Percentiles rank a stretch among this genome's conserved stretches.
Evolutionary conservation across 2,888 invertebrate genomes (phyloP).

Genomic region (Acrobasis suavella): DNA sequence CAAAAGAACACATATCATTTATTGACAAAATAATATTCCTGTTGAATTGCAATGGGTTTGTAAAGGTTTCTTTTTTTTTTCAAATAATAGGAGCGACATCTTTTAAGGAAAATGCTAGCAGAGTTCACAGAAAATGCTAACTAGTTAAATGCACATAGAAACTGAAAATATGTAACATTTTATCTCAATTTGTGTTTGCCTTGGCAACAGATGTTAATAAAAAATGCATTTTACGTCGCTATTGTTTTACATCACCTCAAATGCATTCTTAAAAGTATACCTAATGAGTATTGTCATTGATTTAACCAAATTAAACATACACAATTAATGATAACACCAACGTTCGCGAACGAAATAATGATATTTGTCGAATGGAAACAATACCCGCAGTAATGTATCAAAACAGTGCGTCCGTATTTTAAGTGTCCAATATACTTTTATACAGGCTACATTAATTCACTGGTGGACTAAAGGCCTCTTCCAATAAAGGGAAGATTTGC

Average conservation of each 20-base stretch:
- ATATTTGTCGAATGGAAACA: conserved; percentile 10
- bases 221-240: neutral
- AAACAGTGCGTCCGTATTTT: neutral
- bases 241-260: neutral
- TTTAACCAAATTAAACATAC: neutral
- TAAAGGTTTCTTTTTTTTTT: too few relatives aligned
- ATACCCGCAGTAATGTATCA: neutral
- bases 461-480: too few relatives aligned
- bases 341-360: conserved; percentile 3
- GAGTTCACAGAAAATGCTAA: too few relatives aligned
- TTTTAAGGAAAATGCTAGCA: too few relatives aligned
- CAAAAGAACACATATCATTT: too few relatives aligned
- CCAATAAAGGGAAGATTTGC: too few relatives aligned
- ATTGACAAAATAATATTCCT: too few relatives aligned
- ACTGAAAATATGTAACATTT: neutral
- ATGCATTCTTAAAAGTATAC: neutral
- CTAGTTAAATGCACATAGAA: neutral
- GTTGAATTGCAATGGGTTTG: too few relatives aligned
- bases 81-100: too few relatives aligned
- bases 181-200: neutral
- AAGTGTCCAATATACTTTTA: neutral
- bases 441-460: neutral
- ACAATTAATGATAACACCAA: conserved; percentile 1
- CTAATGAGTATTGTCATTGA: neutral
- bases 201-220: neutral